phyloP scores from a whole-genome alignment of 2,888 invertebrate species.

The Oxystoma pomonae region DNA sequence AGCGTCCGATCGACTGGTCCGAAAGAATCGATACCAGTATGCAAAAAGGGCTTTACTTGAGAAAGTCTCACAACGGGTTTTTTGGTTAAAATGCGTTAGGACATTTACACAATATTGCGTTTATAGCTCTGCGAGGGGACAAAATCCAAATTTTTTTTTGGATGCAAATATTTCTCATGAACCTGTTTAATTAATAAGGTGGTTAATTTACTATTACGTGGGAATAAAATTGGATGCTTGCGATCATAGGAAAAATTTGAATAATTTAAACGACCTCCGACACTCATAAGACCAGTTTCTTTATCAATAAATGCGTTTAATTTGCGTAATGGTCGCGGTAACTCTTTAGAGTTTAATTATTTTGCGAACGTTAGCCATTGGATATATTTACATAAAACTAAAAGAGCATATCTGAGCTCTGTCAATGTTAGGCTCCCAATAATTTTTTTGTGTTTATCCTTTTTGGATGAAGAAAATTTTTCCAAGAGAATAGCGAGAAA shows the following conservation, averaged over 20 bases:
- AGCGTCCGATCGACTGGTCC: neutral
- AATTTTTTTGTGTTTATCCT: neutral
- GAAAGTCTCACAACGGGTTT: neutral
- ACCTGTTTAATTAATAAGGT: neutral
- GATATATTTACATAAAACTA: neutral
- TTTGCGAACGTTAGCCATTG: neutral
- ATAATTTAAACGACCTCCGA: neutral
- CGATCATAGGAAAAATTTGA: neutral
- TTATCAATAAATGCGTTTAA: neutral
- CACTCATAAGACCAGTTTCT: neutral
- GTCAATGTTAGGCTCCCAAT: neutral
- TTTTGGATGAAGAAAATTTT: neutral
- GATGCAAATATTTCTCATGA: neutral
- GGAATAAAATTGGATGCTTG: neutral
- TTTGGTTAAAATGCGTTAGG: neutral
- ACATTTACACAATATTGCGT: neutral
- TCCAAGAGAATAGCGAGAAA: neutral
- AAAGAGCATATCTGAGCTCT: neutral
- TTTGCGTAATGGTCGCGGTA: neutral
- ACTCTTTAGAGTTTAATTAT: neutral
- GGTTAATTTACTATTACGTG: neutral
- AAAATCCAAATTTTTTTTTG: neutral
- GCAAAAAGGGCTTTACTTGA: neutral
- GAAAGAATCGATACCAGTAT: neutral
- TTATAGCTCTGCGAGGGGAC: neutral